A percentile compares a stretch with the other conserved stretches of the same genome.
These are phyloP conservation scores for Vespertilio murinus DNA, from an alignment of 2,797 vertebrate genomes.

Conservation along the genomic window DNA sequence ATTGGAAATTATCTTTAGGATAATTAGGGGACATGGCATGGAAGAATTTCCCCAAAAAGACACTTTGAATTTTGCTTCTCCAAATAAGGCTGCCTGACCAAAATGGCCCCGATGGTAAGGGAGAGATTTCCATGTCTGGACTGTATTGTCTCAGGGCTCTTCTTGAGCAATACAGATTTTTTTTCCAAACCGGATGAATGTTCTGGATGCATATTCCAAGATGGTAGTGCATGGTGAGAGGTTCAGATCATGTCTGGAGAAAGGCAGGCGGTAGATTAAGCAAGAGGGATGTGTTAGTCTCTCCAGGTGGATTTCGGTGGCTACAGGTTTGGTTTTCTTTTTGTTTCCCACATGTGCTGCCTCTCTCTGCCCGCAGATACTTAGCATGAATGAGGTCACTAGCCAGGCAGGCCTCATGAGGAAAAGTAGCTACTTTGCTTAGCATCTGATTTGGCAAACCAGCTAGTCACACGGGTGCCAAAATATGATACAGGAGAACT, in stretches of 20 bases:
- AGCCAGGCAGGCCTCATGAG: neutral
- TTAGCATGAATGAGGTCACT: neutral
- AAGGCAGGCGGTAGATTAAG: neutral
- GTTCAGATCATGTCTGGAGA: neutral
- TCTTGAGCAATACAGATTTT: neutral
- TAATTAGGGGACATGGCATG: neutral
- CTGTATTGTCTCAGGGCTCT: neutral
- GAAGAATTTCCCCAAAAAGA: neutral
- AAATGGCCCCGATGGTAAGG: neutral
- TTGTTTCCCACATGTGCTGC: neutral
- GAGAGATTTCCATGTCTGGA: neutral
- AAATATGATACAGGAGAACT: neutral
- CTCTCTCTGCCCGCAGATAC: neutral
- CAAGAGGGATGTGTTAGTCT: neutral
- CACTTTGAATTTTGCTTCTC: slow-evolving; percentile 23
- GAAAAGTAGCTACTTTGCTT: slow-evolving; percentile 43
- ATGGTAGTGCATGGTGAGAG: neutral
- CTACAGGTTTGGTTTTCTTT: neutral
- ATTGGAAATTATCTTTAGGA: neutral
- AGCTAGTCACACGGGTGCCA: neutral
- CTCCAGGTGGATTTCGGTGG: neutral
- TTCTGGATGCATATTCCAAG: neutral
- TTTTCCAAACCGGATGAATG: neutral
- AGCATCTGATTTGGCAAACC: slow-evolving; percentile 29
- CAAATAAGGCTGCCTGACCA: neutral